These are phyloP conservation scores for Nasonovia ribisnigri DNA, from an alignment of 2,888 invertebrate species.

Conservation along the genomic window DNA sequence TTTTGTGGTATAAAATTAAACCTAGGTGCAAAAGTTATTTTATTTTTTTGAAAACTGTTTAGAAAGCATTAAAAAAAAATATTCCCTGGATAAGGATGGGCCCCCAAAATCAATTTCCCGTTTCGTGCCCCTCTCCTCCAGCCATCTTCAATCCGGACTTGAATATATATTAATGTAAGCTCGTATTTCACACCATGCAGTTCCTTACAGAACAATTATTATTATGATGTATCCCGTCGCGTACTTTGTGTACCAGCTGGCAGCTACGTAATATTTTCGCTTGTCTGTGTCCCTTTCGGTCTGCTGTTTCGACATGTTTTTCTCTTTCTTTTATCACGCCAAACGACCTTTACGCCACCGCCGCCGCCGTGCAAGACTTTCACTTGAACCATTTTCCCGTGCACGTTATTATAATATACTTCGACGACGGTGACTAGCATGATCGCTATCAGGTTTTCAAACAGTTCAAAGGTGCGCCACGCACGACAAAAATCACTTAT, in stretches of 20 bases:
- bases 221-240: background rate
- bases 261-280: background rate
- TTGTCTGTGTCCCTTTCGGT: background rate
- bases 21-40: too few relatives aligned
- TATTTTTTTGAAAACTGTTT: too few relatives aligned
- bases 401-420: background rate
- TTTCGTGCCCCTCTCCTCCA: too few relatives aligned
- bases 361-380: background rate
- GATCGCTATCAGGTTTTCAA: background rate
- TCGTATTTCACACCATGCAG: too few relatives aligned
- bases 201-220: too few relatives aligned
- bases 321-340: background rate
- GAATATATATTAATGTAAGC: too few relatives aligned
- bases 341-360: background rate
- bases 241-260: background rate
- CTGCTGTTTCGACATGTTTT: background rate
- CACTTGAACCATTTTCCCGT: background rate
- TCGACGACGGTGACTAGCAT: background rate
- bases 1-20: too few relatives aligned
- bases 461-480: conserved; percentile 33
- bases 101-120: too few relatives aligned
- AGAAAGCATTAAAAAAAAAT: too few relatives aligned
- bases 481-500: background rate
- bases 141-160: too few relatives aligned
- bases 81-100: too few relatives aligned